Percentiles rank a stretch among this genome's conserved stretches.
phyloP scores from a whole-genome alignment of 1,140 invertebrate species.

The Plodia interpunctella region DNA sequence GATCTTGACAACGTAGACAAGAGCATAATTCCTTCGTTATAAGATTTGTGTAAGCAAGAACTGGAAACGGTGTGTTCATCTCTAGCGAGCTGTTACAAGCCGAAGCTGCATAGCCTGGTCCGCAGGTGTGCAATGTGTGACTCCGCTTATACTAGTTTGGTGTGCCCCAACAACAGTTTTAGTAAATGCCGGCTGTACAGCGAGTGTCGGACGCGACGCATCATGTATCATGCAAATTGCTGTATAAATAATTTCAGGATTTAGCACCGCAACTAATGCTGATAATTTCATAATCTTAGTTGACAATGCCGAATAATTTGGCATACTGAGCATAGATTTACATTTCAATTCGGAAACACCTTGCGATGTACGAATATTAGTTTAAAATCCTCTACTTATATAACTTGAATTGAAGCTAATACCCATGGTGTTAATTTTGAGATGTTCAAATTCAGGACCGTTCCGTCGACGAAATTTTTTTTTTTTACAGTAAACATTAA shows the following conservation, averaged over 20 bases:
- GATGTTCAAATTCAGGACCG: neutral
- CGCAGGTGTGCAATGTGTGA: neutral
- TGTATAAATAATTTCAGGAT: constrained; percentile 2
- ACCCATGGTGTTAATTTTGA: too few relatives aligned
- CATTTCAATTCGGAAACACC: neutral
- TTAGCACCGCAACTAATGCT: neutral
- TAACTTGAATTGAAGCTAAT: too few relatives aligned
- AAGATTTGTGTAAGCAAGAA: too few relatives aligned
- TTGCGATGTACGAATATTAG: too few relatives aligned
- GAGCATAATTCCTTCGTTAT: too few relatives aligned
- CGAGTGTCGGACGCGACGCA: neutral
- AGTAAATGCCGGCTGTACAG: neutral
- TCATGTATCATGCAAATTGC: neutral
- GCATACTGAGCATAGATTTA: neutral
- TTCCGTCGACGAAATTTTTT: too few relatives aligned
- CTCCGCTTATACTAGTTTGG: neutral
- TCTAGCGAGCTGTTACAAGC: too few relatives aligned
- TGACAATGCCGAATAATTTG: neutral
- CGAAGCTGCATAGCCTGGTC: neutral
- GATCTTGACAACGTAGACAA: too few relatives aligned
- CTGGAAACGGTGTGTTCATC: too few relatives aligned
- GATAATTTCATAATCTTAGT: neutral
- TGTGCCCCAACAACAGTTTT: neutral
- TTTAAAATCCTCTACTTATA: too few relatives aligned
- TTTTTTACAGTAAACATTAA: too few relatives aligned